Evolutionary conservation across 2,113 vertebrate species (phyloP).

Genomic region (Candoia aspera): DNA sequence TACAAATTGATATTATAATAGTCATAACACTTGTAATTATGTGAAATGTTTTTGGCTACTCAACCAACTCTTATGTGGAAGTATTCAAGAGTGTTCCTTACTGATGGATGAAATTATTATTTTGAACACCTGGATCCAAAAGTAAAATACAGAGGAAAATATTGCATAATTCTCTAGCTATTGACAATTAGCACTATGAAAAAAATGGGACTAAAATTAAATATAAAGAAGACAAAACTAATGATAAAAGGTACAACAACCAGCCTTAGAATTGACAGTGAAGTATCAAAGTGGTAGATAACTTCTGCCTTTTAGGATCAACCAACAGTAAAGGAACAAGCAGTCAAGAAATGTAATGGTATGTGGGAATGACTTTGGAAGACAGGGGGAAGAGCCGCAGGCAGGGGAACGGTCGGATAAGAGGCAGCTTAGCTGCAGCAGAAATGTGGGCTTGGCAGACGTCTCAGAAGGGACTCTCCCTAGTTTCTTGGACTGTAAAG

Average conservation of each 20-base stretch:
- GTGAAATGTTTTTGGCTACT: conserved; percentile 17
- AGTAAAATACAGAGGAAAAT: not conserved
- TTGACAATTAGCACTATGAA: conserved; percentile 12
- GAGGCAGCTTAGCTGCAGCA: not conserved
- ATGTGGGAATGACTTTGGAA: not conserved
- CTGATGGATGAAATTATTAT: conserved; percentile 17
- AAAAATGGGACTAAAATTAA: not conserved
- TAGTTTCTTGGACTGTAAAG: not conserved
- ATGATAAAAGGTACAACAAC: not conserved
- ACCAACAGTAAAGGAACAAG: not conserved
- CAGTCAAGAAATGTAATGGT: not conserved
- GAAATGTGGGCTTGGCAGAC: not conserved
- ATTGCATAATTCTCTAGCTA: not conserved
- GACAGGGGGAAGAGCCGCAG: not conserved
- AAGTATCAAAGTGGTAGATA: not conserved
- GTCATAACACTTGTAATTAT: conserved; percentile 14
- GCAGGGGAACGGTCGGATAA: not conserved
- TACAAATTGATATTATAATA: not conserved
- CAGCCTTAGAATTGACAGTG: not conserved
- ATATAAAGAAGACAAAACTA: not conserved
- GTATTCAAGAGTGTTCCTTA: not conserved
- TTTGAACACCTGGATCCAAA: conserved; percentile 29
- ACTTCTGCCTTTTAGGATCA: not conserved
- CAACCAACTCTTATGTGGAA: conserved; percentile 14
- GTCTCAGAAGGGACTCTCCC: not conserved